These are phyloP conservation scores for Meteorus colon DNA, from an alignment of 2,888 invertebrate genomes.

Conservation along the genomic window DNA sequence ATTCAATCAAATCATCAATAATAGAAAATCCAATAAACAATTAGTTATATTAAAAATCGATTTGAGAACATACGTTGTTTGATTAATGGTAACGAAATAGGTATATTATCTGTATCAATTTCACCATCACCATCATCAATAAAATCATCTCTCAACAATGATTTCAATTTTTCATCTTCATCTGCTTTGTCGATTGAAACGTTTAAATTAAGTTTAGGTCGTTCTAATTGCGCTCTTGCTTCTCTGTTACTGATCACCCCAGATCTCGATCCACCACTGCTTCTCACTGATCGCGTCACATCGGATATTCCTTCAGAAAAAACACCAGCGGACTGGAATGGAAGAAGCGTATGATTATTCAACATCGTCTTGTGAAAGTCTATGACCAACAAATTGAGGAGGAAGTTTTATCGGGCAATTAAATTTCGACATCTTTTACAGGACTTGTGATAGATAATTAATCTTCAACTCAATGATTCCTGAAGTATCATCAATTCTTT, in stretches of 20 bases:
- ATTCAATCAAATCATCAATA: conserved; percentile 24
- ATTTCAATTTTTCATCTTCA: conserved; percentile 66
- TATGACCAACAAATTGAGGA: background rate
- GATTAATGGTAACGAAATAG: conserved; percentile 65
- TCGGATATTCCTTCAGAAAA: conserved; percentile 68
- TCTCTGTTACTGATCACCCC: conserved; percentile 50
- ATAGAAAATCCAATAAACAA: background rate
- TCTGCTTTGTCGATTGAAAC: conserved; percentile 64
- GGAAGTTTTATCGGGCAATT: no score
- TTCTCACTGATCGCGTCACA: conserved; percentile 49
- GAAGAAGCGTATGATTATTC: background rate
- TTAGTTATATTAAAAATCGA: background rate
- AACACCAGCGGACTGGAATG: conserved; percentile 64
- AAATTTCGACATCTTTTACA: no score
- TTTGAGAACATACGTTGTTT: conserved; percentile 53
- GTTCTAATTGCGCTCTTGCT: conserved; percentile 56
- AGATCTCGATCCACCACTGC: conserved; percentile 44
- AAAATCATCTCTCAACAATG: conserved; percentile 70
- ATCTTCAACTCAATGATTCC: no score
- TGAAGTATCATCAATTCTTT: background rate
- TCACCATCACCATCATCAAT: conserved; percentile 64
- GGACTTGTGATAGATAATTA: no score
- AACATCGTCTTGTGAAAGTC: background rate
- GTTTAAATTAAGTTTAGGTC: conserved; percentile 64
- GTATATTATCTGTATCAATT: conserved; percentile 59